These are phyloP conservation scores for Drosophila percnosoma DNA, from an alignment of 2,888 invertebrate species.

Conservation along the genomic window DNA sequence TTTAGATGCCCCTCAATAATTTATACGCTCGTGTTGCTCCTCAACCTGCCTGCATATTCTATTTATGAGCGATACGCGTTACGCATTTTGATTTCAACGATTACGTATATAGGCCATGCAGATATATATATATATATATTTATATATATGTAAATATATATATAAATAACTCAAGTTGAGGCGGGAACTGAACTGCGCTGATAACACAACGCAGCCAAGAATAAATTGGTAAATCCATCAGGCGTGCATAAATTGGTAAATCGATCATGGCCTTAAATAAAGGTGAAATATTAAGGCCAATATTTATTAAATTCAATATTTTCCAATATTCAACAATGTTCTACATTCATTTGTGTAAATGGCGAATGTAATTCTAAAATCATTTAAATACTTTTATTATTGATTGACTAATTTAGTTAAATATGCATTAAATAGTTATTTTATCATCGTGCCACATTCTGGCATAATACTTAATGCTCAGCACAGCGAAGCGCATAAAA, in stretches of 20 bases:
- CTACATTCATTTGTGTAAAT: not conserved
- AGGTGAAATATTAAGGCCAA: not conserved
- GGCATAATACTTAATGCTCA: slow-evolving; percentile 1
- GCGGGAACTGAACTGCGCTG: slow-evolving; percentile 4
- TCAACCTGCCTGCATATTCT: slow-evolving; percentile 1
- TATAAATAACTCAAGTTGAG: not conserved
- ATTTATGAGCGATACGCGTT: slow-evolving; percentile 61
- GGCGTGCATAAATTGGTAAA: slow-evolving; percentile 20
- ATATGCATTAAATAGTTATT: slow-evolving; percentile 33
- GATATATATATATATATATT: slow-evolving; percentile 10
- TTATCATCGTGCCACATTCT: slow-evolving; percentile 1
- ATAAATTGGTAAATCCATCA: slow-evolving; percentile 7
- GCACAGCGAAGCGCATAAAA: slow-evolving; percentile 12
- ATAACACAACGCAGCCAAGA: slow-evolving; percentile 6
- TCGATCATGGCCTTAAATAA: slow-evolving; percentile 4
- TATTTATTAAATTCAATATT: not conserved
- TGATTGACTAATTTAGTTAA: slow-evolving; percentile 6
- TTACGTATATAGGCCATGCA: slow-evolving; percentile 11
- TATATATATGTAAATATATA: slow-evolving; percentile 1
- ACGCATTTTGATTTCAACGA: slow-evolving; percentile 26
- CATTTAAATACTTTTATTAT: not conserved
- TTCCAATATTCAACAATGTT: not conserved
- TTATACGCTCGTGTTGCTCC: slow-evolving; percentile 13
- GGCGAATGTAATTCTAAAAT: not conserved
- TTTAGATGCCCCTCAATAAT: slow-evolving; percentile 39